Evolutionary conservation across 1,140 invertebrate species (phyloP).

Genomic region (Adoxophyes honmai): DNA sequence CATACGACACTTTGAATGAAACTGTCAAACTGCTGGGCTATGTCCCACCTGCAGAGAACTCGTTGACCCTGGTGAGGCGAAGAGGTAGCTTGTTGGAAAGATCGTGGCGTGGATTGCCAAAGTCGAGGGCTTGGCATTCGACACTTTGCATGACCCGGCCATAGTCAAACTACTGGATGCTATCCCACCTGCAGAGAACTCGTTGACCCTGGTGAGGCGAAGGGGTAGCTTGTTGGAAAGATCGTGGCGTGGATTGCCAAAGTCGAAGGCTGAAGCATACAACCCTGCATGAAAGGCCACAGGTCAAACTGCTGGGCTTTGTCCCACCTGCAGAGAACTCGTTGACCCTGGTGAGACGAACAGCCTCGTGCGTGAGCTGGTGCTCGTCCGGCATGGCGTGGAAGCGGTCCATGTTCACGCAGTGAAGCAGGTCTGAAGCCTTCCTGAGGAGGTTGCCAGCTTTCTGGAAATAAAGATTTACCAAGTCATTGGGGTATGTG

Average conservation of each 20-base stretch:
- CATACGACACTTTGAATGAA: constrained; percentile 13
- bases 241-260: no score
- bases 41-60: constrained; percentile 77
- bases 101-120: no score
- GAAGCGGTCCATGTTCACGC: constrained; percentile 80
- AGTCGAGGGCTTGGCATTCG: constrained; percentile 16
- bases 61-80: constrained; percentile 74
- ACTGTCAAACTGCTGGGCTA: constrained; percentile 16
- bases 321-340: constrained; percentile 78
- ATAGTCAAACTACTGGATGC: constrained; percentile 16
- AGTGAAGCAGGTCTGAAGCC: constrained; percentile 75
- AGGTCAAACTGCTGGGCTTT: constrained; percentile 16
- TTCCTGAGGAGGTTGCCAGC: constrained; percentile 43
- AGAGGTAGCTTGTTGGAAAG: no score
- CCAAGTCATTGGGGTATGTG: no score
- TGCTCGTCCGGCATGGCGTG: constrained; percentile 70
- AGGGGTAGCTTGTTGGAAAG: no score
- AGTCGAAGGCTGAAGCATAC: constrained; percentile 17
- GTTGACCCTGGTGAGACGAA: constrained; percentile 73
- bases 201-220: constrained; percentile 74
- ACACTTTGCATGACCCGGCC: neutral
- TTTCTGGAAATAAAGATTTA: constrained; percentile 35
- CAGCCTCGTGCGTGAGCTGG: constrained; percentile 74
- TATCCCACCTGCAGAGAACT: constrained; percentile 77
- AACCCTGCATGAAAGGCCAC: neutral